Conservation (phyloP, 2,888 invertebrate genomes). For the Morpho deidamia region DNA sequence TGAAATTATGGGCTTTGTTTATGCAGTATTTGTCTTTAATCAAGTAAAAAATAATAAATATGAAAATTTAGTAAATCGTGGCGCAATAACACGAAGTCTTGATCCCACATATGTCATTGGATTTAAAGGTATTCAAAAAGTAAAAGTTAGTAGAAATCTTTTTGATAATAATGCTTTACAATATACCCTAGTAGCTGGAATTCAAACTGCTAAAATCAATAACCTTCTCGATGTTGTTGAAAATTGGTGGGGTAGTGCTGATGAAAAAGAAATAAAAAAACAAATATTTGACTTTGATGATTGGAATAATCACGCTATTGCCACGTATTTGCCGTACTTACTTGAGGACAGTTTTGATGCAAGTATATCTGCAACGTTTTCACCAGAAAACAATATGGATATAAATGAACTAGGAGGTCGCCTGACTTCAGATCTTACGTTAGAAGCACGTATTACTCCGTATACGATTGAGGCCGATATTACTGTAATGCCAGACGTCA, state of each 20-base stretch:
- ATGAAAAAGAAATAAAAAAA: constrained; percentile 85
- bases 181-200: constrained; percentile 95
- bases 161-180: constrained; percentile 90
- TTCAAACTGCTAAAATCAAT: constrained; percentile 90
- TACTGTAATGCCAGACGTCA: constrained; percentile 97
- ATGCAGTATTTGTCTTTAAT: constrained; percentile 88
- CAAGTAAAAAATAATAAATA: constrained; percentile 85
- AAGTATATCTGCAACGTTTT: constrained; percentile 85
- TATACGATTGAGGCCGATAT: constrained; percentile 93
- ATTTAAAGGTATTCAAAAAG: constrained; percentile 96
- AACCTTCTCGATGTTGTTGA: constrained; percentile 92
- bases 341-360: constrained; percentile 86
- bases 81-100: constrained; percentile 49
- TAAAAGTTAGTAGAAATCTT: constrained; percentile 92
- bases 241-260: constrained; percentile 97
- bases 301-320: constrained; percentile 98
- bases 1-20: constrained; percentile 91
- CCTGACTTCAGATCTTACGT: constrained; percentile 80
- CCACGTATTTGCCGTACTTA: constrained; percentile 92
- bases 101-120: constrained; percentile 92
- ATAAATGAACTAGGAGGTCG: constrained; percentile 87
- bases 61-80: constrained; percentile 48
- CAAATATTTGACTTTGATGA: constrained; percentile 99
- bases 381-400: constrained; percentile 75
- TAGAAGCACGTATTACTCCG: constrained; percentile 82